Percentiles rank a stretch among this genome's conserved stretches.
Evolutionary conservation across 2,888 invertebrate species (phyloP).

Genomic region (Stenurella melanura): DNA sequence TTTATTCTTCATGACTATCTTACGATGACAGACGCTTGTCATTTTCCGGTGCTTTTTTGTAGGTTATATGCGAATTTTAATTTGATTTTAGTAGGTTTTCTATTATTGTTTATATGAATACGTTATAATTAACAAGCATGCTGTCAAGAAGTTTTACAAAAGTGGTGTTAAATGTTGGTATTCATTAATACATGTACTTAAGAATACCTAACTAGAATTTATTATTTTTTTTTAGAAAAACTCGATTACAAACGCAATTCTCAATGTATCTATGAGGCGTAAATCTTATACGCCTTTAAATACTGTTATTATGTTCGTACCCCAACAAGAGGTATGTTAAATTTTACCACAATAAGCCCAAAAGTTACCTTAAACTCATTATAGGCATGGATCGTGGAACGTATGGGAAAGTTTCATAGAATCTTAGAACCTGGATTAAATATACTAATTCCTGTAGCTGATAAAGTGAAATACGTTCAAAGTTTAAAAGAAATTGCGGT

Average conservation of each 20-base stretch:
- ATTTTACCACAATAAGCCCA: neutral
- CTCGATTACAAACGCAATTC: conserved; percentile 40
- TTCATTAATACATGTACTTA: neutral
- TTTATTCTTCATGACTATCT: neutral
- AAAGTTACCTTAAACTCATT: conserved; percentile 60
- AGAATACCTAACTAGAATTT: conserved; percentile 10
- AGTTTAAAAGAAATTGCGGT: conserved; percentile 99
- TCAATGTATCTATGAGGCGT: conserved; percentile 55
- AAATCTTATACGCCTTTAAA: conserved; percentile 84
- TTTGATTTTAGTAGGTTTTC: neutral
- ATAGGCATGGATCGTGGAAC: conserved; percentile 96
- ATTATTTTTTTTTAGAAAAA: conserved; percentile 47
- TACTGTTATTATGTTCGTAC: conserved; percentile 97
- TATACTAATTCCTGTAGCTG: conserved; percentile 91
- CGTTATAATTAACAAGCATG: conserved; percentile 26
- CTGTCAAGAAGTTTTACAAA: conserved; percentile 39
- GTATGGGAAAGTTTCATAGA: conserved; percentile 97
- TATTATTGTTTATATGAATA: conserved; percentile 7
- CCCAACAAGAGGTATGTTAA: conserved; percentile 93
- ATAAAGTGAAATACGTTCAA: conserved; percentile 97
- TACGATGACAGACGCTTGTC: too few relatives aligned
- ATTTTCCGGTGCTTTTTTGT: neutral
- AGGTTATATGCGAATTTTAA: conserved; percentile 8
- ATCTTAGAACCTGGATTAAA: conserved; percentile 97
- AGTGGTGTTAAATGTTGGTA: conserved; percentile 33